Base-by-base conservation (phyloP, 1,140 invertebrate species). In the Drosophila ficusphila region DNA sequence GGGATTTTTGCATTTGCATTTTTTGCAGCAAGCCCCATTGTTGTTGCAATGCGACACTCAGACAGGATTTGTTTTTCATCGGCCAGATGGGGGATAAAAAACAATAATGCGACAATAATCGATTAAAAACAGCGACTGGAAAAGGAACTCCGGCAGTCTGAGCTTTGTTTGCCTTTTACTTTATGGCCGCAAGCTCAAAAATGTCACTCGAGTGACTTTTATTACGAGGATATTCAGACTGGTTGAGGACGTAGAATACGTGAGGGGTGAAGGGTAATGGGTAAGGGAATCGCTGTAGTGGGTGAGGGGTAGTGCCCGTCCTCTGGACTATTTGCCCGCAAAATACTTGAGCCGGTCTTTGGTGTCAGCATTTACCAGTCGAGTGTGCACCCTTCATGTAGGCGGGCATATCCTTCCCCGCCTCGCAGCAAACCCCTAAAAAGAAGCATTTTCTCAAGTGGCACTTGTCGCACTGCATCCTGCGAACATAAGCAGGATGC, bases 121-220 rank as follows among this genome's bases (percentile, higher is more conserved):
- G 81, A 86, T 88, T 88, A 88, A 86, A 79, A 85, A 78, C 73
- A 77, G 58, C 72, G 57, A 64, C 82, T 75, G 77, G 18, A 76
- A 86, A 88, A 78, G 47, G 60, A 65, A 57, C 68, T 60, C 48
- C 67, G 5, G 42, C 25, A 33, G 64, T 54, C 71, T 46, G 48
- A 58, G 79, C 76, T 70, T 86, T 86, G 82, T 86, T 86, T 86
- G 77, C 77, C 65, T 67, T 82, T 68, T 82, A 47, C 78, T 88
- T 79, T 53, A 79, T 86, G 48, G 81, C 81, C 79, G 73, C 77
- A 88, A 64, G 81, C 81, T 86, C 73, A 68, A 88, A 86, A 88
- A 86, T 86, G 81, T 86, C 81, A 86, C 77, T 88, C 73, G 70
- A 88, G 77, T 81, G 82, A 86, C 82, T 86, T 86, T 88, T 86